phyloP scores from a whole-genome alignment of 2,113 vertebrate genomes.

The Crotalus viridis region DNA sequence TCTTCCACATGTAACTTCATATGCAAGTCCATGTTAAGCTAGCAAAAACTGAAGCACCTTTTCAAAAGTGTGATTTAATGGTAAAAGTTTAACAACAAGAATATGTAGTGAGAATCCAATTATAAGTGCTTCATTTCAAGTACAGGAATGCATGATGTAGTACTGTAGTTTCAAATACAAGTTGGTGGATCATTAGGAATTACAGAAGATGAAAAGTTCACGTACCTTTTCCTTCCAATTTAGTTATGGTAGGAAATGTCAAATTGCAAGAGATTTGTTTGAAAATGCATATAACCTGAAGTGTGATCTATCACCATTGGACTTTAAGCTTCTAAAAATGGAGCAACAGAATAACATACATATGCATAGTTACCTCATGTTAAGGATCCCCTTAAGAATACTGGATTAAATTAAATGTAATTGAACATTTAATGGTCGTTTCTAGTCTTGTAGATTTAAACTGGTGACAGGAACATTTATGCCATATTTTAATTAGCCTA shows the following conservation, averaged over 20 bases:
- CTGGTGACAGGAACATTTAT: slow-evolving; percentile 43
- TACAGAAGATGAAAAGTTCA: slow-evolving; percentile 23
- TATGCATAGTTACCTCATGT: background rate
- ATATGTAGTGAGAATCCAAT: slow-evolving; percentile 24
- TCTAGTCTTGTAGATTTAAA: slow-evolving; percentile 36
- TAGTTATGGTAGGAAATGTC: slow-evolving; percentile 15
- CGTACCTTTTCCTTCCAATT: slow-evolving; percentile 11
- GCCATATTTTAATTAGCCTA: slow-evolving; percentile 19
- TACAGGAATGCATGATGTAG: slow-evolving; percentile 6
- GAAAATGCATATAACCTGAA: background rate
- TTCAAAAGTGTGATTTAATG: slow-evolving; percentile 26
- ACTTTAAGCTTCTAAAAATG: slow-evolving; percentile 19
- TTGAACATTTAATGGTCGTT: slow-evolving; percentile 6
- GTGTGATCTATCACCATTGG: background rate
- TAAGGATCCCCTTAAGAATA: slow-evolving; percentile 1
- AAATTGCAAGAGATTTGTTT: background rate
- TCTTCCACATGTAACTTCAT: background rate
- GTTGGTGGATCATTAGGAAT: slow-evolving; percentile 22
- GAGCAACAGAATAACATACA: background rate
- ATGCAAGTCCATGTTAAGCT: background rate
- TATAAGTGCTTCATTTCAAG: slow-evolving; percentile 19
- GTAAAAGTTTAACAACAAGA: slow-evolving; percentile 17
- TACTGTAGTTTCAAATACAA: background rate
- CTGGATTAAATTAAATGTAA: slow-evolving; percentile 14
- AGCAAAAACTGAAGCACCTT: slow-evolving; percentile 13